Base-by-base conservation (phyloP, 2,888 invertebrate species). In the Yponomeuta plumbellus region DNA sequence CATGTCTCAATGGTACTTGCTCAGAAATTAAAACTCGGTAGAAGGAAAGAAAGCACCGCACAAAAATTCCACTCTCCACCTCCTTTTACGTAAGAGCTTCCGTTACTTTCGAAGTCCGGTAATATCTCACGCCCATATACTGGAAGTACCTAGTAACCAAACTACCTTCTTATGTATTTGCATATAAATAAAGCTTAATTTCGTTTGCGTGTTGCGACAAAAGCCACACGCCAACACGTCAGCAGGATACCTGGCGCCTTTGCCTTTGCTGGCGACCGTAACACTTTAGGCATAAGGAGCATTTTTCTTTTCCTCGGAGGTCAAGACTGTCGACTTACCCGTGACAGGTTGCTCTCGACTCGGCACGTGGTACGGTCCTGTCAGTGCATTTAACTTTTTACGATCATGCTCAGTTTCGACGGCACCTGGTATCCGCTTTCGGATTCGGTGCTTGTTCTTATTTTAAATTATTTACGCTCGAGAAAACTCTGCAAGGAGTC, bases 361-460 rank as follows among this genome's bases (percentile, higher is more conserved):
- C 17, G 44, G 44, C 21, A 34, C 39, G 39, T 62, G 20, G 62
- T 20, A 58, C 11, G 23, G n/a, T 59, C 59, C 23, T 59, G 21
- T 59, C 21, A 23, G 39, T 39, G 62, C 62, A 62, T 62, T 39
- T 20, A n/a, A 62, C 26, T 77, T 76, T 75, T 72, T 70, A 70
- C 69, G 69, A 73, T 71, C 72, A 73, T 78, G 73, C 76, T 13
- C 73, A 75, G 74, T 81, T 82, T 81, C 75, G 75, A 73, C 76
- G 74, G 78, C 84, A 86, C 84, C 81, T 85, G 86, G 72, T 80
- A 78, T 82, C 79, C 80, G 77, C 71, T 76, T 74, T 73, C 62
- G 34, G 20, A 34, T 20, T 20, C n/a, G n/a, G 13, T 17, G 1
- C 26, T 61, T 62, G 21, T 59, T 59, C 59, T 62, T 62, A 26